Percentiles rank a stretch among this genome's conserved stretches.
phyloP scores from a whole-genome alignment of 2,113 vertebrate species.

The Okapia johnstoni region DNA sequence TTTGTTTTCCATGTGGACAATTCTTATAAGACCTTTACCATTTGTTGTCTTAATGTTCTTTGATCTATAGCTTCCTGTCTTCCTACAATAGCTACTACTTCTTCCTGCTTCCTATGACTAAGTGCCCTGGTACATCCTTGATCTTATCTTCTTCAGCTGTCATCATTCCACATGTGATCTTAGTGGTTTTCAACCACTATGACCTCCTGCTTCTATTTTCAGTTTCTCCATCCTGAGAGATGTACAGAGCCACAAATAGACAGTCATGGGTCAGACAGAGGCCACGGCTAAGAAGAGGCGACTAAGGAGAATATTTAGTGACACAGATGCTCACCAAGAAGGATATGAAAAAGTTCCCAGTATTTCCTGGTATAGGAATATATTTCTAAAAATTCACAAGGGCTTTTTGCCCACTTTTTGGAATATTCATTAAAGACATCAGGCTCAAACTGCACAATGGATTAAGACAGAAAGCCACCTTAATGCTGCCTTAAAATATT shows the following conservation, averaged over 20 bases:
- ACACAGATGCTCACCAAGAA: neutral
- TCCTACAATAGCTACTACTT: neutral
- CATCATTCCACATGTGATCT: neutral
- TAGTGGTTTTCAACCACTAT: neutral
- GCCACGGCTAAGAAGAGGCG: neutral
- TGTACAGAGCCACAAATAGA: neutral
- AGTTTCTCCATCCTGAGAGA: conserved; percentile 20
- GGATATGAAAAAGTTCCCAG: neutral
- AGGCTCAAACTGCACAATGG: neutral
- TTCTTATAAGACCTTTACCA: neutral
- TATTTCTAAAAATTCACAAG: neutral
- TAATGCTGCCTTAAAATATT: neutral
- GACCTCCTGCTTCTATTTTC: conserved; percentile 57
- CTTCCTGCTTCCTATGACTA: conserved; percentile 45
- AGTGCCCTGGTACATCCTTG: neutral
- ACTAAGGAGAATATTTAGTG: neutral
- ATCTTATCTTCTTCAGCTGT: conserved; percentile 36
- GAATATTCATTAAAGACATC: neutral
- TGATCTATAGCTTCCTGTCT: conserved; percentile 36
- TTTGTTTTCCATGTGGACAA: neutral
- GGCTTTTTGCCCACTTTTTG: neutral
- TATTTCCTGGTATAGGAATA: neutral
- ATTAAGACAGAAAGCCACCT: neutral
- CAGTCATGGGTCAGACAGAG: neutral
- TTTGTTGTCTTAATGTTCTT: neutral